These are phyloP conservation scores for Diadema setosum DNA, from an alignment of 35 echinoderm and acorn worm genomes.

Conservation along the genomic window DNA sequence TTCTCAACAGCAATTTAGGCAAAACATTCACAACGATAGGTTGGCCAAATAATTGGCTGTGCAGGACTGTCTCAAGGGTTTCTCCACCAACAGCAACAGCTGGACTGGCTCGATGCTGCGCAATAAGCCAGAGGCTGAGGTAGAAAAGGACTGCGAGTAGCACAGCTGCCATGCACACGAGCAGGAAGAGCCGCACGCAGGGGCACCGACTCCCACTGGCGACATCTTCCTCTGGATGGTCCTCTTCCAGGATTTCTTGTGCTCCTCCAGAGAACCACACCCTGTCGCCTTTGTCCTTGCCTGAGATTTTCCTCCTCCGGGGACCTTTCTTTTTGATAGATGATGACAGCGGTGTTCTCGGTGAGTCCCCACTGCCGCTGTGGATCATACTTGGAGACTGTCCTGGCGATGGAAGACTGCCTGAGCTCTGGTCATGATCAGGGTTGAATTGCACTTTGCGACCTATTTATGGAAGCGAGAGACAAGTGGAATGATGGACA, in stretches of 20 bases:
- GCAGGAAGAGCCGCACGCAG: background rate
- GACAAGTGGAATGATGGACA: no score
- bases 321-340: background rate
- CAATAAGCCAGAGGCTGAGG: background rate
- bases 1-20: background rate
- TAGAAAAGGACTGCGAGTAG: background rate
- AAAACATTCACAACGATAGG: background rate
- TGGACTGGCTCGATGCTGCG: background rate
- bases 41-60: background rate
- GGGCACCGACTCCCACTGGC: background rate
- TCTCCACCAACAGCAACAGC: background rate
- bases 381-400: background rate
- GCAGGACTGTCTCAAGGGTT: background rate
- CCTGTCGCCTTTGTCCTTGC: background rate
- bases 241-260: conserved; percentile 43
- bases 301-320: background rate
- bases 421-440: no score
- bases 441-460: background rate
- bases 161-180: background rate
- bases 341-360: background rate
- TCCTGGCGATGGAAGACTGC: background rate
- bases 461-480: no score
- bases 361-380: background rate
- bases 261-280: background rate
- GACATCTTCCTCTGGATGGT: conserved; percentile 37